Evolutionary conservation across 2,797 vertebrate genomes (phyloP).

Genomic region (Betta splendens): DNA sequence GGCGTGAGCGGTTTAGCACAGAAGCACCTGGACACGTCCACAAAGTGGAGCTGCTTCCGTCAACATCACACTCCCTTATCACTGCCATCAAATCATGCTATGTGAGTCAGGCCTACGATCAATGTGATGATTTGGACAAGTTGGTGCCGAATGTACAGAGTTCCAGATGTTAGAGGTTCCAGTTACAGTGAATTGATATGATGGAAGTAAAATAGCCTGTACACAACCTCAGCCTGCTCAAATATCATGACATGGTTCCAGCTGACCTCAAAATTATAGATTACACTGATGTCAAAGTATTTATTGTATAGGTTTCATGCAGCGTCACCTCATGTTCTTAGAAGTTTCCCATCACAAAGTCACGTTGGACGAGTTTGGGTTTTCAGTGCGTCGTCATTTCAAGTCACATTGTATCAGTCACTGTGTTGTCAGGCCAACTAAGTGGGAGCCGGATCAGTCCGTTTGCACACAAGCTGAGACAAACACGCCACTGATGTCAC

Average conservation of each 20-base stretch:
- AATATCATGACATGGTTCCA: constrained; percentile 44
- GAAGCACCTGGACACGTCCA: constrained; percentile 61
- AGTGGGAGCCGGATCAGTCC: constrained; percentile 24
- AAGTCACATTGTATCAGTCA: constrained; percentile 55
- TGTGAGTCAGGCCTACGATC: background rate
- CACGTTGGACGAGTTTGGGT: constrained; percentile 34
- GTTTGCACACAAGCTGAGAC: constrained; percentile 39
- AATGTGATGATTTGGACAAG: background rate
- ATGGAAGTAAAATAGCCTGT: constrained; percentile 1
- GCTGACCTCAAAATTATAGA: constrained; percentile 44
- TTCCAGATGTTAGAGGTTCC: constrained; percentile 20
- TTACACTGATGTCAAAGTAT: constrained; percentile 26
- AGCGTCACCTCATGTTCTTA: constrained; percentile 1
- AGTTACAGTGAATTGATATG: constrained; percentile 41
- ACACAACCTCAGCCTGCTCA: constrained; percentile 35
- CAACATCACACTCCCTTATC: constrained; percentile 26
- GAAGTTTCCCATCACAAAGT: constrained; percentile 32
- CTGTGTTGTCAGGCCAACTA: constrained; percentile 42
- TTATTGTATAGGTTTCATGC: constrained; percentile 9
- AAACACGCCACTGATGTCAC: constrained; percentile 64
- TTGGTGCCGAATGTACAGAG: constrained; percentile 28
- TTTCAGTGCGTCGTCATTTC: constrained; percentile 52
- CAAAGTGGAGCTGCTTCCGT: constrained; percentile 37
- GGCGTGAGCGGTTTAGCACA: constrained; percentile 51
- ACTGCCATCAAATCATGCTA: constrained; percentile 1